A percentile compares a stretch with the other conserved stretches of the same genome.
phyloP scores from a whole-genome alignment of 2,113 vertebrate species.

The Chlorodrepanis virens region DNA sequence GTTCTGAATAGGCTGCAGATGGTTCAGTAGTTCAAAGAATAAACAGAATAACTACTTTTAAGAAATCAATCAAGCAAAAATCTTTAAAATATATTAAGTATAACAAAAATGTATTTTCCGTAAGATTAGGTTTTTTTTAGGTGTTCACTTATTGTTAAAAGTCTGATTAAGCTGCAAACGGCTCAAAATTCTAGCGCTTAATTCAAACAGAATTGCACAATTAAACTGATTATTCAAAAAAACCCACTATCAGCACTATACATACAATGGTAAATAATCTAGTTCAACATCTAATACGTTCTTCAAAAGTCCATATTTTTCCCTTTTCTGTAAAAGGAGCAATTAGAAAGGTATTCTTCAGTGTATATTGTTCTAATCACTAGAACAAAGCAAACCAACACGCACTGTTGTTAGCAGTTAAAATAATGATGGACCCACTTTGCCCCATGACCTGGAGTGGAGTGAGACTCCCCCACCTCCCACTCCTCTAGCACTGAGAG shows the following conservation, averaged over 20 bases:
- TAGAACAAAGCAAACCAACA: conserved; percentile 32
- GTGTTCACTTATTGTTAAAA: neutral
- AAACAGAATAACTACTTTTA: neutral
- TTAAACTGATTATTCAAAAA: neutral
- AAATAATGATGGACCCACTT: neutral
- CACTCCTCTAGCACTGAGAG: conserved; percentile 42
- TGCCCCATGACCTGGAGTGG: conserved; percentile 40
- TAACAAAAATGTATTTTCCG: neutral
- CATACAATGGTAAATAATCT: neutral
- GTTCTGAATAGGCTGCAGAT: neutral
- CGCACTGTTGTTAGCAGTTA: neutral
- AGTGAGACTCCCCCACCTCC: conserved; percentile 13
- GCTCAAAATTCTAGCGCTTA: neutral
- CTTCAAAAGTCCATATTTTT: neutral
- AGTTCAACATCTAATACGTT: fast-evolving
- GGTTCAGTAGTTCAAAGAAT: neutral
- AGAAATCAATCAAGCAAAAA: neutral
- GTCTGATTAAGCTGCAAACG: neutral
- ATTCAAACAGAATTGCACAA: neutral
- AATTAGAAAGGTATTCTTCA: neutral
- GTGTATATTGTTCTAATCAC: neutral
- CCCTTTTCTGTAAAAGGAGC: neutral
- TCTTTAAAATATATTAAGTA: neutral
- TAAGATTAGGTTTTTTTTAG: neutral
- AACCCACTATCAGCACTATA: neutral